A percentile compares a stretch with the other conserved stretches of the same genome.
phyloP scores from a whole-genome alignment of 2,888 invertebrate species.

The Andrena haemorrhoa region DNA sequence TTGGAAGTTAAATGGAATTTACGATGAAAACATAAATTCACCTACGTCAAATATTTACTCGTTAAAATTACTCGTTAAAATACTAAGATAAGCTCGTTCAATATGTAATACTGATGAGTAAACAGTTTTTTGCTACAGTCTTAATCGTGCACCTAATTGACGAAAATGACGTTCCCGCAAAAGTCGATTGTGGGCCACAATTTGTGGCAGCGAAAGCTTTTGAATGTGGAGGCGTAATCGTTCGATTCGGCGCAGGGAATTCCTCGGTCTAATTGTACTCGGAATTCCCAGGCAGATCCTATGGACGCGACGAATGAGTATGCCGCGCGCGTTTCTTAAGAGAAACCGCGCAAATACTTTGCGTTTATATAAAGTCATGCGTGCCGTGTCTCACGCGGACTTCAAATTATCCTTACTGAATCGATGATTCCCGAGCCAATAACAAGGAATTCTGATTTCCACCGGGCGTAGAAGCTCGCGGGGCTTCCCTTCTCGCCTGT shows the following conservation, averaged over 20 bases:
- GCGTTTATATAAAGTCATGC: constrained; percentile 52
- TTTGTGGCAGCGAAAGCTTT: background rate
- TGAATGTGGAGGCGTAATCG: background rate
- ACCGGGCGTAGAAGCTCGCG: too few species aligned
- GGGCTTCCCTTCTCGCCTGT: too few species aligned
- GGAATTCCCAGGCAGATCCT: constrained; percentile 32
- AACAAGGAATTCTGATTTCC: background rate
- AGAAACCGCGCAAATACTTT: constrained; percentile 64
- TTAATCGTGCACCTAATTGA: background rate
- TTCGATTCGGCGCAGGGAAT: constrained; percentile 3
- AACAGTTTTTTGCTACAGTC: background rate
- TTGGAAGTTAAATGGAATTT: background rate
- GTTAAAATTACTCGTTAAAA: background rate
- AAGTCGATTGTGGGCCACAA: too few species aligned
- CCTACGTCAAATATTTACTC: background rate
- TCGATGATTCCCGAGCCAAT: constrained; percentile 1
- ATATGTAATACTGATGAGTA: background rate
- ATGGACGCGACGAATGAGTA: constrained; percentile 53
- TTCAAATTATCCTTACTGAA: constrained; percentile 54
- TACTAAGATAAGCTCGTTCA: background rate
- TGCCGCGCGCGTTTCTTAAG: constrained; percentile 63
- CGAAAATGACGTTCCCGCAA: background rate
- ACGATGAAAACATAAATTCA: background rate
- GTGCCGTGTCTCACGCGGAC: constrained; percentile 30
- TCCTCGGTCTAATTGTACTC: background rate